Evolutionary conservation across 1,140 invertebrate species (phyloP).

Genomic region (Lordiphosa collinella): DNA sequence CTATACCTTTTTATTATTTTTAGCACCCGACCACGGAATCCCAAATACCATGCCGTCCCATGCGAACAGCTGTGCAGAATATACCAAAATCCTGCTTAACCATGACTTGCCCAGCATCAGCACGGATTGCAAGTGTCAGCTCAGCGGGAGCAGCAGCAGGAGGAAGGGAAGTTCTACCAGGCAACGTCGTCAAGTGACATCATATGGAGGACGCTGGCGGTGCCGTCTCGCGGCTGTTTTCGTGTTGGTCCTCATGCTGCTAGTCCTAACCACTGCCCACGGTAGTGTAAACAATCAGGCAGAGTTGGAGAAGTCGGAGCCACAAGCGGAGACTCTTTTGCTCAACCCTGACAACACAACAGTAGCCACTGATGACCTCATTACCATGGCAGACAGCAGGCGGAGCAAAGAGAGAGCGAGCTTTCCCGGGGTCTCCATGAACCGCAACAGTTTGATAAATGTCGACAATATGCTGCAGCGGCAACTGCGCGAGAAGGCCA

Average conservation of each 20-base stretch:
- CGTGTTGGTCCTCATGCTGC: slow-evolving; percentile 18
- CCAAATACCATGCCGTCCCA: too few species aligned
- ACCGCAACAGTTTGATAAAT: slow-evolving; percentile 41
- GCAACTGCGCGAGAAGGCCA: slow-evolving; percentile 62
- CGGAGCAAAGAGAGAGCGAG: neutral
- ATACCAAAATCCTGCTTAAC: too few species aligned
- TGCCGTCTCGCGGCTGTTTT: slow-evolving; percentile 5
- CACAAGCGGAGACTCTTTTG: too few species aligned
- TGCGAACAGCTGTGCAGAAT: too few species aligned
- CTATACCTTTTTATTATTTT: neutral
- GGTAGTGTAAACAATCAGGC: slow-evolving; percentile 8
- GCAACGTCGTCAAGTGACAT: neutral
- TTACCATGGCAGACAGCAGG: too few species aligned
- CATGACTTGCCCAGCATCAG: too few species aligned
- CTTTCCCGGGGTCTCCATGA: slow-evolving; percentile 36
- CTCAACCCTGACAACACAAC: too few species aligned
- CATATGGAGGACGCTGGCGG: neutral
- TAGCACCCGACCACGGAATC: too few species aligned
- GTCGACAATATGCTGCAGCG: slow-evolving; percentile 50
- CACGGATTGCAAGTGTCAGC: too few species aligned
- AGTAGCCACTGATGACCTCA: too few species aligned
- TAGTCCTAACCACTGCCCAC: slow-evolving; percentile 26
- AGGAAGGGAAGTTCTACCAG: too few species aligned
- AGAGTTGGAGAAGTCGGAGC: neutral
- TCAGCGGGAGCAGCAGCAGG: too few species aligned